These are phyloP conservation scores for Limanda limanda DNA, from an alignment of 2,113 vertebrate genomes.

Conservation along the genomic window DNA sequence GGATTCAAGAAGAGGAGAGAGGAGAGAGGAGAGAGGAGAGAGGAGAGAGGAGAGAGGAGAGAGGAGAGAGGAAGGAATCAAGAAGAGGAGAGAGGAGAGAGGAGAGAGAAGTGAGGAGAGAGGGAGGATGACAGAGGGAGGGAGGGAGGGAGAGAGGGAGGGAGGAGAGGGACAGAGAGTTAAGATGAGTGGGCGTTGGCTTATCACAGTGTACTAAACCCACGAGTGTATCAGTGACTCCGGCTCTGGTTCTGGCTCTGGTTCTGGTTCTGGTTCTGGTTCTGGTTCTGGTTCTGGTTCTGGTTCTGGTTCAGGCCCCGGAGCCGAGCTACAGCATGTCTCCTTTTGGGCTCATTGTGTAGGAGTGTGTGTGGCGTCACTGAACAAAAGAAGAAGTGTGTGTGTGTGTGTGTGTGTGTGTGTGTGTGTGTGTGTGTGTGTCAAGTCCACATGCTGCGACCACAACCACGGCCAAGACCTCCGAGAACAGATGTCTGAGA, in stretches of 20 bases:
- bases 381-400: not conserved
- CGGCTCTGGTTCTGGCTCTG: slow-evolving; percentile 34
- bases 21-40: slow-evolving; percentile 32
- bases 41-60: slow-evolving; percentile 31
- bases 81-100: slow-evolving; percentile 22
- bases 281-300: too few species aligned
- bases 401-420: slow-evolving; percentile 6
- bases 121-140: not conserved
- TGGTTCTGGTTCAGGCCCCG: slow-evolving; percentile 39
- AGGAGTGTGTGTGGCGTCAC: slow-evolving; percentile 18
- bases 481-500: not conserved
- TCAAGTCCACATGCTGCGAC: not conserved
- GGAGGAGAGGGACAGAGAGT: slow-evolving; percentile 23
- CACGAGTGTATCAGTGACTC: slow-evolving; percentile 36
- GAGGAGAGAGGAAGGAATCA: too few species aligned
- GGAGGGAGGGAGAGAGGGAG: not conserved
- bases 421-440: slow-evolving; percentile 9
- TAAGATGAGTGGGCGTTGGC: slow-evolving; percentile 48
- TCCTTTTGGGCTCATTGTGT: slow-evolving; percentile 34
- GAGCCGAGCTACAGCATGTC: slow-evolving; percentile 31
- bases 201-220: slow-evolving; percentile 55
- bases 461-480: not conserved
- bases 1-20: too few species aligned
- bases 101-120: slow-evolving; percentile 30
- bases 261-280: too few species aligned